phyloP scores from a whole-genome alignment of 2,113 vertebrate genomes.

The Dicrurus megarhynchus region DNA sequence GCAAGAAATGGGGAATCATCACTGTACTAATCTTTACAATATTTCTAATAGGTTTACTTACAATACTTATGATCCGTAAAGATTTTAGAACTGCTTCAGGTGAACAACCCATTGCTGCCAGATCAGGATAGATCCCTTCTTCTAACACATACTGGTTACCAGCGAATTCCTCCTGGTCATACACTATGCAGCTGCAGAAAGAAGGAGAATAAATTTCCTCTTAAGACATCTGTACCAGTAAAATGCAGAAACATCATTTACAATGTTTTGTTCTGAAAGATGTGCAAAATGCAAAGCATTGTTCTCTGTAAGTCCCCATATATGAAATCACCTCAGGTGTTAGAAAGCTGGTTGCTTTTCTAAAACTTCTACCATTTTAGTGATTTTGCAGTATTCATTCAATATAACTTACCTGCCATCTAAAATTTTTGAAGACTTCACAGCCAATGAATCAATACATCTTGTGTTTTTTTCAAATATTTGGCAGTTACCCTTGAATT shows the following conservation, averaged over 20 bases:
- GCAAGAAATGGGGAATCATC: not conserved
- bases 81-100: slow-evolving; percentile 79
- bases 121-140: slow-evolving; percentile 86
- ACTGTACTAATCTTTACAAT: slow-evolving; percentile 70
- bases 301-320: not conserved
- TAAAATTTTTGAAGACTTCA: slow-evolving; percentile 87
- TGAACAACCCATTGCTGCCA: slow-evolving; percentile 82
- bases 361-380: not conserved
- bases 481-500: slow-evolving; percentile 82
- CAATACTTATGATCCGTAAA: slow-evolving; percentile 79
- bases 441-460: slow-evolving; percentile 80
- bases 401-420: slow-evolving; percentile 83
- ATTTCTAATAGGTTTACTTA: slow-evolving; percentile 77
- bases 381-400: not conserved
- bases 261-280: not conserved
- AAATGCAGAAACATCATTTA: not conserved
- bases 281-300: not conserved
- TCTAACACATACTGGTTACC: slow-evolving; percentile 91
- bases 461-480: slow-evolving; percentile 76
- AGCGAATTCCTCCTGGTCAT: slow-evolving; percentile 83
- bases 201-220: not conserved
- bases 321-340: not conserved
- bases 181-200: slow-evolving; percentile 84
- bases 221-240: not conserved
- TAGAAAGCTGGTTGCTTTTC: not conserved